Evolutionary conservation across 2,797 vertebrate genomes (phyloP).

Genomic region (Amblyopsis hoosieri): DNA sequence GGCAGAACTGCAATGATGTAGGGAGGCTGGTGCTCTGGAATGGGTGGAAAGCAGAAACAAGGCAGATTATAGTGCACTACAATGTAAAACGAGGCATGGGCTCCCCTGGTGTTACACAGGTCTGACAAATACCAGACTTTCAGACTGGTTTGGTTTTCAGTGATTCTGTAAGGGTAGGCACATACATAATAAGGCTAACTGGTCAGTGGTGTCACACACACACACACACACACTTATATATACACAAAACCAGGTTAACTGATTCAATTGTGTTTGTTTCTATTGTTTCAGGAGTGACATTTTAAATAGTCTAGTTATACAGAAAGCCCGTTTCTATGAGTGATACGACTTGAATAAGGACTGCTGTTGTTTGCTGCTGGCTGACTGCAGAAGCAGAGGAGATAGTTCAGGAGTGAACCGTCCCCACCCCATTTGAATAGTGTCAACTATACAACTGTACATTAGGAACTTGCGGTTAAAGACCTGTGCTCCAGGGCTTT

Average conservation of each 20-base stretch:
- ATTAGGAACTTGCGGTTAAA: slow-evolving; percentile 9
- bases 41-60: not conserved
- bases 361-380: not conserved
- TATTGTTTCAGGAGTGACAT: not conserved
- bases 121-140: no score
- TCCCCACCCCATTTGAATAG: no score
- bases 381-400: slow-evolving; percentile 5
- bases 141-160: no score
- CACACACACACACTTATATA: not conserved
- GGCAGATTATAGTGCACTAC: not conserved
- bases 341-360: no score
- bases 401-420: slow-evolving; percentile 6
- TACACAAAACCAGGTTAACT: not conserved
- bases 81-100: no score
- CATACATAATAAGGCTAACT: no score
- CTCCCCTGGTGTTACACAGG: no score
- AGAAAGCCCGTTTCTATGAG: no score
- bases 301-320: no score
- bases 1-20: slow-evolving; percentile 97
- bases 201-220: not conserved
- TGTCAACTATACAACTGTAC: slow-evolving; percentile 4
- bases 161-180: no score
- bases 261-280: not conserved
- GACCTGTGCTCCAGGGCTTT: slow-evolving; percentile 45
- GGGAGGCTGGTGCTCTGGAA: slow-evolving; percentile 92